A percentile compares a stretch with the other conserved stretches of the same genome.
phyloP scores from a whole-genome alignment of 2,888 invertebrate genomes.

The Dasysyrphus albostriatus region DNA sequence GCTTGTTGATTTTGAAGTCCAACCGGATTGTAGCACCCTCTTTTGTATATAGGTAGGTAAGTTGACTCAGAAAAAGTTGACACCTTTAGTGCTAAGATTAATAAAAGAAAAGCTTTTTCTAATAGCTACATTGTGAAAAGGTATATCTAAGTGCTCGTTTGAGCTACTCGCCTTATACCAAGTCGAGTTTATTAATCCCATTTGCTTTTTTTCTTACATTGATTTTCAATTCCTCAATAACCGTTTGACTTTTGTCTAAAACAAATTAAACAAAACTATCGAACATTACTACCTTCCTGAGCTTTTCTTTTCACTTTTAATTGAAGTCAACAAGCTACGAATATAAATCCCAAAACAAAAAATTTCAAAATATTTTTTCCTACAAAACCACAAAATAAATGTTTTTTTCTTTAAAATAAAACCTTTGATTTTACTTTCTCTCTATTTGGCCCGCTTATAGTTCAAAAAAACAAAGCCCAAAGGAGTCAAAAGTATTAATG shows the following conservation, averaged over 20 bases:
- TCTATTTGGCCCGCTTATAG: neutral
- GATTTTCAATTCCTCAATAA: neutral
- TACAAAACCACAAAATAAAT: neutral
- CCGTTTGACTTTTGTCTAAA: neutral
- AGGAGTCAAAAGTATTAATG: conserved; percentile 14
- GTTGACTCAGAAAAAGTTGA: too few relatives aligned
- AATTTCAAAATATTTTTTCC: neutral
- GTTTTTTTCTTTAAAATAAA: neutral
- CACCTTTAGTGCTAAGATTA: too few relatives aligned
- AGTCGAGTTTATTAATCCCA: too few relatives aligned
- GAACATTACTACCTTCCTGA: neutral
- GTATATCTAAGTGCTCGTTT: too few relatives aligned
- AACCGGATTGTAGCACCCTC: too few relatives aligned
- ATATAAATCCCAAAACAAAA: neutral
- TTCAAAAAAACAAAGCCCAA: conserved; percentile 3
- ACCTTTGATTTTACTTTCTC: conserved; percentile 19
- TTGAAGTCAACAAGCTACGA: neutral
- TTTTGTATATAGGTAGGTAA: too few relatives aligned
- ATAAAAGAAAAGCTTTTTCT: too few relatives aligned
- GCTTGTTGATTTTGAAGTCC: too few relatives aligned
- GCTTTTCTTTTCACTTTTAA: neutral
- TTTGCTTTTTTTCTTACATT: too few relatives aligned
- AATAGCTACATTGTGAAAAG: too few relatives aligned
- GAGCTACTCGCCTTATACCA: too few relatives aligned
- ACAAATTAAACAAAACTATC: neutral